Base-by-base conservation (phyloP, 2,113 vertebrate species). In the Mus spicilegus region DNA sequence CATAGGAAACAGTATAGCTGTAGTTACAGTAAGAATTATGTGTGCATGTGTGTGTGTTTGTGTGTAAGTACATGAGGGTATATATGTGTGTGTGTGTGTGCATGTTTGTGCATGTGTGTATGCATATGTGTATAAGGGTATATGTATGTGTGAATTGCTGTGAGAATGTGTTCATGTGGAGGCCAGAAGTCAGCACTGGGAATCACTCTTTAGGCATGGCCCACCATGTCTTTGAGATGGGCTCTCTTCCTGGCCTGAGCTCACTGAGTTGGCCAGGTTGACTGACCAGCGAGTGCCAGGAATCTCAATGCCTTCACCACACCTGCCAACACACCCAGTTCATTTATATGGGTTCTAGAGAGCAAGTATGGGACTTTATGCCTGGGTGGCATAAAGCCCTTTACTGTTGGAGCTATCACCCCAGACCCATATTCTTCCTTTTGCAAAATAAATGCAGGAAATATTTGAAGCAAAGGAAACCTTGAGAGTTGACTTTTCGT, bases 401-500 rank as follows among this genome's bases (percentile, higher is more conserved):
- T 85, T 33, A 11, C 61, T 67, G 58, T 20, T 19, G 9, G 61
- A 65, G 26, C 82, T 7, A 3, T 19, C 61, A 11, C 7, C 58
- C 61, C 42, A 51, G 42, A 22, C 42, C 42, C 39, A 69, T 9
- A 2, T 80, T 54, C 67, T 73, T 93, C 42, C 61, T 89, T 94
- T 81, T 81, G 16, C 39, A 89, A 76, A 89, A 87, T 75, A 97
- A 84, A 94, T 82, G 39, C 36, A 72, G 80, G 69, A 87, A 93
- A 36, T 39, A 91, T 19, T 89, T 87, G n/a, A 95, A 93, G 36
- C 39, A 96, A 97, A 81, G 94, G 5, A 5, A 4, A 1, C 65
- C 19, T 19, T 63, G 84, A 76, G 72, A 96, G 87, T 63, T 98
- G 88, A 98, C 84, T 84, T 94, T 67, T 20, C 22, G 0, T 58